A percentile compares a stretch with the other conserved stretches of the same genome.
Evolutionary conservation across 2,113 vertebrate genomes (phyloP).

Genomic region (Vombatus ursinus): DNA sequence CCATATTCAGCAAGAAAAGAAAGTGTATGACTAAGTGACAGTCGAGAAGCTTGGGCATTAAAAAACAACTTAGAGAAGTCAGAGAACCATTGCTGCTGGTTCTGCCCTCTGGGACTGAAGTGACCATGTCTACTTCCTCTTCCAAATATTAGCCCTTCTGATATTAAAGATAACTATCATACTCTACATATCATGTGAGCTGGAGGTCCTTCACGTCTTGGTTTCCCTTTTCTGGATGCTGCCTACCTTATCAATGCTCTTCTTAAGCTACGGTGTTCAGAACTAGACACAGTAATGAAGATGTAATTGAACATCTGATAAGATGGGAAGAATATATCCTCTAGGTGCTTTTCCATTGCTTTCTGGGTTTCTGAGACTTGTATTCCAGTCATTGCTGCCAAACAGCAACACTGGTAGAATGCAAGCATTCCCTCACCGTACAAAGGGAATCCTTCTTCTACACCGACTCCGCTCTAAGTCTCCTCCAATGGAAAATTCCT

Average conservation of each 20-base stretch:
- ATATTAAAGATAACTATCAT: background rate
- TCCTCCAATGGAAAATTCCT: background rate
- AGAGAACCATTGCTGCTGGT: background rate
- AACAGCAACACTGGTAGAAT: background rate
- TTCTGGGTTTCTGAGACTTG: background rate
- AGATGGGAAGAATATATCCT: background rate
- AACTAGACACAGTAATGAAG: background rate
- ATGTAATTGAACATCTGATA: background rate
- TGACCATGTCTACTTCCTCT: background rate
- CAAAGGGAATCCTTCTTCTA: background rate
- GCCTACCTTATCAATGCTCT: background rate
- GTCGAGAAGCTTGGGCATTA: background rate
- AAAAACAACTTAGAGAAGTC: background rate
- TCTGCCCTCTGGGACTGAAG: background rate
- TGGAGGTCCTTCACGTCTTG: background rate
- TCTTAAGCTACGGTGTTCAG: background rate
- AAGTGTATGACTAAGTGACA: background rate
- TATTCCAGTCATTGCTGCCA: background rate
- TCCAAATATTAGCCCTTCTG: background rate
- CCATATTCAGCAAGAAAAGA: no score
- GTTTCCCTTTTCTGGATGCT: background rate
- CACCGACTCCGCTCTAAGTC: background rate
- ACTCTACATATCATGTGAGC: background rate
- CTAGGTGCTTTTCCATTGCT: background rate
- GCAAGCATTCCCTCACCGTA: background rate